These are phyloP conservation scores for Perca fluviatilis DNA, from an alignment of 2,113 vertebrate genomes.

Conservation along the genomic window DNA sequence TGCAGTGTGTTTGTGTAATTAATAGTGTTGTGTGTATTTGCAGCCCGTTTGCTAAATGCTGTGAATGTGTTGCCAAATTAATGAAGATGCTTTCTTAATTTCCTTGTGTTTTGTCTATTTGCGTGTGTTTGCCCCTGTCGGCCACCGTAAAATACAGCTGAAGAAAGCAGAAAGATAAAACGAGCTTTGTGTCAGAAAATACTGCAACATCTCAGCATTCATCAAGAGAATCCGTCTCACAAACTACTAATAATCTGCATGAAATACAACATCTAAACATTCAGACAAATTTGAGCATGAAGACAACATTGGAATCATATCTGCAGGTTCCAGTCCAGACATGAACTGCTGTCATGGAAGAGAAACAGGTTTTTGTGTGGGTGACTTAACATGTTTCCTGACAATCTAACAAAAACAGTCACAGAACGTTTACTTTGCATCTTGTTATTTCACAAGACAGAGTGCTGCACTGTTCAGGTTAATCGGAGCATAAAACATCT, in stretches of 20 bases:
- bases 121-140: too few relatives aligned
- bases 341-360: neutral
- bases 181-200: neutral
- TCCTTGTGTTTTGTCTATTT: too few relatives aligned
- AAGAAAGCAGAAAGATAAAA: constrained; percentile 1
- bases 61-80: too few relatives aligned
- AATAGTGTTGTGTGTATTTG: too few relatives aligned
- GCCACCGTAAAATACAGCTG: neutral
- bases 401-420: neutral
- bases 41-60: too few relatives aligned
- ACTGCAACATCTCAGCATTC: neutral
- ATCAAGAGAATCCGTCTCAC: neutral
- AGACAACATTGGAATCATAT: neutral
- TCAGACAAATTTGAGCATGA: neutral
- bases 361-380: neutral
- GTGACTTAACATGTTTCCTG: neutral
- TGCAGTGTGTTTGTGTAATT: too few relatives aligned
- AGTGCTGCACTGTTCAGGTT: neutral
- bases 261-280: constrained; percentile 1
- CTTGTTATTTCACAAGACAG: neutral
- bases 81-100: too few relatives aligned
- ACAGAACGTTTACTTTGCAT: neutral
- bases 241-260: neutral
- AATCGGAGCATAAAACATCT: neutral
- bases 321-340: constrained; percentile 8